Base-by-base conservation (phyloP, 2,888 invertebrate species). In the Leptopilina drosophilae region DNA sequence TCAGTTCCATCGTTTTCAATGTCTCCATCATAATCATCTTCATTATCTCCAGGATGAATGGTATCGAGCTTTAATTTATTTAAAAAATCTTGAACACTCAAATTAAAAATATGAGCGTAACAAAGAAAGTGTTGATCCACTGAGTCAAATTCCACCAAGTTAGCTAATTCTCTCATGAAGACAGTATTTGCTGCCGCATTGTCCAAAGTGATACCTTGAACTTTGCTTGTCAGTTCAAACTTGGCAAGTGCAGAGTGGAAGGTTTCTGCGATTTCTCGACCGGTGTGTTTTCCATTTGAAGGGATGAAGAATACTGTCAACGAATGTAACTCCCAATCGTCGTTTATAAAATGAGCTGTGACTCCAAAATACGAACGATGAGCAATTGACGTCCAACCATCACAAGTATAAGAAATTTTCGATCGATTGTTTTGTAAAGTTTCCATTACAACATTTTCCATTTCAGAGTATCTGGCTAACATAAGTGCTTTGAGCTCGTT, bases 51-150 rank as follows among this genome's bases (percentile, higher is more conserved):
- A 15, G 6, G 20, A 64, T 64, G 64, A 15, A 20, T 15, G 5
- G 15, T 6, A 15, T 64, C n/a, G 15, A 64, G 15, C 11, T 64
- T 64, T 20, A 82, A 49, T 40, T 53, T 64, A 77, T 79, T 80
- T 46, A 84, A 64, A 80, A 20, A 75, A 79, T 87, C 86, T 80
- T 88, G 84, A n/a, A 87, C 86, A 9, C 78, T 86, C n/a, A 87
- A 78, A 78, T 89, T 88, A 64, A 87, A 56, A 65, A 87, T 84
- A 69, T 88, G 87, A 8, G 84, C 84, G 64, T 87, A 82, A 76
- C 87, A 88, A 8, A 85, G 80, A 78, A 87, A 89, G 84, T 88
- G 87, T 46, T 84, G 81, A 79, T 87, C 62, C 69, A 82, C 81
- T 64, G 76, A 15, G 81, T 85, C 82, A 26, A 64, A 64, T 77